Base-by-base conservation (phyloP, 2,113 vertebrate species). In the Trichomycterus rosablanca region DNA sequence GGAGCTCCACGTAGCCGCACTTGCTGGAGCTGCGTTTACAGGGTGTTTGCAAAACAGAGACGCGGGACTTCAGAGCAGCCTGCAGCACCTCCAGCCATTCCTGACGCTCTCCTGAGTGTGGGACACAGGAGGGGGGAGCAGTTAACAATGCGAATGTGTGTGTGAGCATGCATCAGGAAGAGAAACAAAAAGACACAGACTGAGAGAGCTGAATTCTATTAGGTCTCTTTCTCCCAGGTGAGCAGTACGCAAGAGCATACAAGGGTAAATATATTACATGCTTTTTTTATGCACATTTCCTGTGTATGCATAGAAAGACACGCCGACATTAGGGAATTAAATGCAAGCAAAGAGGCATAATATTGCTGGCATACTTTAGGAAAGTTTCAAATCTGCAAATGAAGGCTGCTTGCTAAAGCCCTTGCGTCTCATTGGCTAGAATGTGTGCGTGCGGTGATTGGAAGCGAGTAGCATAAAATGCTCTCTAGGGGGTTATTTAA, bases 61-160 rank as follows among this genome's bases (percentile, higher is more conserved):
- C 56, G 2, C 86, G 85, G 2, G 74, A 84, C 70, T 80, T 87
- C 82, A 89, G 75, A 64, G 90, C 89, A 71, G 59, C 79, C 68
- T 91, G 81, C 3, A 97, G 82, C 2, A 79, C 82, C 75, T 86
- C 86, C 79, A 94, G 86, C 95, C 93, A 98, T 76, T 93, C 92
- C 77, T 90, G 90, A 76, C 93, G 91, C 75, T 95, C 92, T 77
- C 90, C 93, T 97, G 78, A 70, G 77, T 73, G 66, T 66, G 45
- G 6, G 52, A 68, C 34, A 56, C 32, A 45, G 30, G 34, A 2
- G 18, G 59, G 34, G 43, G 62, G 50, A 37, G 20, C 55, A 49
- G 68, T 65, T 70, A 74, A 56, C 44, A 44, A 24, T 30, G 24
- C 44, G 44, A 11, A 32, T 34, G 69, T 57, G 15, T 55, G 39